Conservation (phyloP, 2,797 vertebrate genomes). For the Harpagifer antarcticus region DNA sequence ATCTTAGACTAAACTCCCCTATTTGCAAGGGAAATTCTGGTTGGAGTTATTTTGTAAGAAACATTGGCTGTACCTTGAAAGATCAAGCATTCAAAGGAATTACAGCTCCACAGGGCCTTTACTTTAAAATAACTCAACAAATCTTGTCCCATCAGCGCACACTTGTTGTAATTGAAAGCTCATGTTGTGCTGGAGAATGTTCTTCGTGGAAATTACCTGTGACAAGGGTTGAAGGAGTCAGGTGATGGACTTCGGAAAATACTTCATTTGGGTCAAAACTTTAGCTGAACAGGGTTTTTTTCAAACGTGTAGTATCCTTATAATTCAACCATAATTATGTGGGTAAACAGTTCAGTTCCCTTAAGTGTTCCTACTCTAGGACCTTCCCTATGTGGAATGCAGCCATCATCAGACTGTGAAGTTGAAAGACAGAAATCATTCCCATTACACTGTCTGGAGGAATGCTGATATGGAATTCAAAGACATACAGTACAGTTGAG, state of each 20-base stretch:
- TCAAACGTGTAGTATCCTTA: too few species aligned
- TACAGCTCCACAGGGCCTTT: not conserved
- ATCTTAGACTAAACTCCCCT: conserved; percentile 15
- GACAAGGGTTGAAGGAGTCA: not conserved
- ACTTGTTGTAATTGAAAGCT: conserved; percentile 15
- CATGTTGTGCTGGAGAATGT: not conserved
- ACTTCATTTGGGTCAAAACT: too few species aligned
- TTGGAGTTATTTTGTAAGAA: conserved; percentile 7
- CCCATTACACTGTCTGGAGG: too few species aligned
- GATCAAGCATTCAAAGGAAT: conserved; percentile 8
- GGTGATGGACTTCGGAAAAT: not conserved
- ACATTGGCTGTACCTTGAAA: not conserved
- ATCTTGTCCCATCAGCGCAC: not conserved
- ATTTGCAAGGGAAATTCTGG: conserved; percentile 2
- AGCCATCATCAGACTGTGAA: too few species aligned
- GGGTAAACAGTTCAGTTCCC: conserved; percentile 8
- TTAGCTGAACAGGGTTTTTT: too few species aligned
- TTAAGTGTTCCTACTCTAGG: too few species aligned
- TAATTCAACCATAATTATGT: too few species aligned
- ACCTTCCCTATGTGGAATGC: too few species aligned
- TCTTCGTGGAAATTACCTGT: conserved; percentile 1
- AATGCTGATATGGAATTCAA: not conserved
- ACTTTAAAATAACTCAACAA: conserved; percentile 16
- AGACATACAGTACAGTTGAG: not conserved
- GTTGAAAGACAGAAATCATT: too few species aligned